Evolutionary conservation across 2,888 invertebrate species (phyloP).

Genomic region (Fragum fragum): DNA sequence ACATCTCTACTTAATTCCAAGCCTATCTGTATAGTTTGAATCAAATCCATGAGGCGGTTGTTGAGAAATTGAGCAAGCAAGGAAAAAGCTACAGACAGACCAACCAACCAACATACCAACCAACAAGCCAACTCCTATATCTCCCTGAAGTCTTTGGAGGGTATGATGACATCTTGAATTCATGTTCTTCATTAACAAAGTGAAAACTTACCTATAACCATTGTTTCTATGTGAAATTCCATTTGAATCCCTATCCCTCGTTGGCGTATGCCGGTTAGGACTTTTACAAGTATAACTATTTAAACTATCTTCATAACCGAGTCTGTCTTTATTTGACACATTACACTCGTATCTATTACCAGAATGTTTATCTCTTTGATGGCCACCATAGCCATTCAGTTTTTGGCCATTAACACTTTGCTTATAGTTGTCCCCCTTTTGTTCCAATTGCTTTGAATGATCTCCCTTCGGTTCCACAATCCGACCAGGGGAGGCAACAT

Average conservation of each 20-base stretch:
- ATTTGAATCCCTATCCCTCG: slow-evolving; percentile 23
- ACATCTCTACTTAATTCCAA: too few species aligned
- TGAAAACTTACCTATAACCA: slow-evolving; percentile 9
- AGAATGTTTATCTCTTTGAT: background rate
- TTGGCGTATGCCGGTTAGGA: slow-evolving; percentile 44
- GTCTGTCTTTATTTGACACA: slow-evolving; percentile 31
- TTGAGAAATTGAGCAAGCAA: too few species aligned
- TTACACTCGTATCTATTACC: slow-evolving; percentile 29
- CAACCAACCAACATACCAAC: too few species aligned
- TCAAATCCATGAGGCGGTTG: too few species aligned
- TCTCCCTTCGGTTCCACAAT: slow-evolving; percentile 68
- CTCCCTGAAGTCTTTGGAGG: too few species aligned
- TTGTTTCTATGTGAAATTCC: slow-evolving; percentile 16
- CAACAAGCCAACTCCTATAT: too few species aligned
- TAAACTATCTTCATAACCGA: slow-evolving; percentile 23
- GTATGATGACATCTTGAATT: too few species aligned
- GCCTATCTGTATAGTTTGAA: too few species aligned
- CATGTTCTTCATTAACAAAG: too few species aligned
- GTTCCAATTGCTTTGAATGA: slow-evolving; percentile 1
- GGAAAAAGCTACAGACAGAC: too few species aligned
- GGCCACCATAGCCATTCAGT: slow-evolving; percentile 1
- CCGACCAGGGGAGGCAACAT: slow-evolving; percentile 78
- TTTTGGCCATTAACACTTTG: slow-evolving; percentile 20
- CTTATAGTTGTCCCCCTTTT: slow-evolving; percentile 7
- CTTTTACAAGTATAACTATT: slow-evolving; percentile 43